phyloP scores from a whole-genome alignment of 2,797 vertebrate genomes.

The Rhadinocentrus ornatus region DNA sequence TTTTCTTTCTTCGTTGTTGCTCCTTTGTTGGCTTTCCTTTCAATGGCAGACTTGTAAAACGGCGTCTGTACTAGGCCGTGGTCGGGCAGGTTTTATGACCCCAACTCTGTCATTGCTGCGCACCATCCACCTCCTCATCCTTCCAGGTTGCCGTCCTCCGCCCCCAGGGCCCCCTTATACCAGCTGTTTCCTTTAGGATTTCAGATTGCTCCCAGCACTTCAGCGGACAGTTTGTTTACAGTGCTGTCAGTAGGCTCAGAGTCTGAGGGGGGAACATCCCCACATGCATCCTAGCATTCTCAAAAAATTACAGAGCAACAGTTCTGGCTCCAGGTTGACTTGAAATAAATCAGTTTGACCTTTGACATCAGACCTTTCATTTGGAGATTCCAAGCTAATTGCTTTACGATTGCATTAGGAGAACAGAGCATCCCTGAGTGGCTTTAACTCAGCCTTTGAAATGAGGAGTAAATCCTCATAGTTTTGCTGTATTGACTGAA shows the following conservation, averaged over 20 bases:
- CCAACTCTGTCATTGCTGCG: slow-evolving; percentile 67
- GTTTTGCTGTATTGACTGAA: slow-evolving; percentile 44
- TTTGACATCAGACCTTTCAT: slow-evolving; percentile 74
- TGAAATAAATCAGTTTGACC: slow-evolving; percentile 78
- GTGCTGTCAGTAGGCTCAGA: slow-evolving; percentile 45
- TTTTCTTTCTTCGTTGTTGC: background rate
- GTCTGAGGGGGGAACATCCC: slow-evolving; percentile 10
- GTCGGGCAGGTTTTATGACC: slow-evolving; percentile 80
- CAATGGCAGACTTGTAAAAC: slow-evolving; percentile 62
- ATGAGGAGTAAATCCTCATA: slow-evolving; percentile 24
- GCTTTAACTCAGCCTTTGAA: slow-evolving; percentile 30
- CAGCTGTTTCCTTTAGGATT: slow-evolving; percentile 75
- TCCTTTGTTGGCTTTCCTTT: slow-evolving; percentile 28
- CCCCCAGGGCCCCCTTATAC: slow-evolving; percentile 17
- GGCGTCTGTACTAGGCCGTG: slow-evolving; percentile 70
- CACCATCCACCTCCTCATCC: slow-evolving; percentile 42
- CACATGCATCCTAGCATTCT: slow-evolving; percentile 71
- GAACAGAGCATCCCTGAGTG: slow-evolving; percentile 42
- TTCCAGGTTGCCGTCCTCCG: background rate
- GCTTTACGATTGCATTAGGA: slow-evolving; percentile 74
- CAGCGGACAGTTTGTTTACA: slow-evolving; percentile 63
- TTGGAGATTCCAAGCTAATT: slow-evolving; percentile 77
- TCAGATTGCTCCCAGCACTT: slow-evolving; percentile 52
- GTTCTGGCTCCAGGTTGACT: slow-evolving; percentile 55
- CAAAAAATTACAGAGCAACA: slow-evolving; percentile 82